Evolutionary conservation across 2,888 invertebrate species (phyloP).

Genomic region (Pemphredon lugubris): DNA sequence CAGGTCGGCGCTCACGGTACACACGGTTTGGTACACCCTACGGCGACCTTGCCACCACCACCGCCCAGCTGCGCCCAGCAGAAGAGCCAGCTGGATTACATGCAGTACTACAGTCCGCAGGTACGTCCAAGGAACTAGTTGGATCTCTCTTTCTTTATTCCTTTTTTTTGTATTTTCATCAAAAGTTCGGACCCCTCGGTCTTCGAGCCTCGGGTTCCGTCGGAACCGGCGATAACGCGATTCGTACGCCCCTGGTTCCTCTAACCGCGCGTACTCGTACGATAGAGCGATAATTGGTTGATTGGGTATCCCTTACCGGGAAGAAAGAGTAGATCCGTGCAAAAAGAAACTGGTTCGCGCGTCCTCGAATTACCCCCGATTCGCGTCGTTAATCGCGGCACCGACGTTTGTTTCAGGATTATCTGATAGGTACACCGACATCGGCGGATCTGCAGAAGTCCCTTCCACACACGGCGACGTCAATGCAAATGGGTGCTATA

Average conservation of each 20-base stretch:
- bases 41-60: conserved; percentile 76
- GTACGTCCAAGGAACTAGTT: conserved; percentile 65
- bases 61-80: conserved; percentile 79
- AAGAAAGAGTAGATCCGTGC: too few relatives aligned
- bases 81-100: conserved; percentile 79
- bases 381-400: neutral
- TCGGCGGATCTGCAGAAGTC: conserved; percentile 79
- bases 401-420: conserved; percentile 70
- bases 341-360: too few relatives aligned
- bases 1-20: conserved; percentile 69
- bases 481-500: conserved; percentile 80
- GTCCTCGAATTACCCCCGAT: neutral
- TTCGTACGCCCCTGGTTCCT: too few relatives aligned
- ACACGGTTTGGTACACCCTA: conserved; percentile 78
- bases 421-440: conserved; percentile 77
- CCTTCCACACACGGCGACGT: conserved; percentile 78
- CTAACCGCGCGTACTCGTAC: too few relatives aligned
- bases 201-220: too few relatives aligned
- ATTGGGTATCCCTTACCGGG: too few relatives aligned
- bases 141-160: too few relatives aligned
- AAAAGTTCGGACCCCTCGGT: too few relatives aligned
- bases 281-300: too few relatives aligned
- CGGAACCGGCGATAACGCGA: too few relatives aligned
- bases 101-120: conserved; percentile 80
- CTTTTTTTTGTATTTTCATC: neutral